phyloP scores from a whole-genome alignment of 2,113 vertebrate genomes.

The Caranx melampygus region DNA sequence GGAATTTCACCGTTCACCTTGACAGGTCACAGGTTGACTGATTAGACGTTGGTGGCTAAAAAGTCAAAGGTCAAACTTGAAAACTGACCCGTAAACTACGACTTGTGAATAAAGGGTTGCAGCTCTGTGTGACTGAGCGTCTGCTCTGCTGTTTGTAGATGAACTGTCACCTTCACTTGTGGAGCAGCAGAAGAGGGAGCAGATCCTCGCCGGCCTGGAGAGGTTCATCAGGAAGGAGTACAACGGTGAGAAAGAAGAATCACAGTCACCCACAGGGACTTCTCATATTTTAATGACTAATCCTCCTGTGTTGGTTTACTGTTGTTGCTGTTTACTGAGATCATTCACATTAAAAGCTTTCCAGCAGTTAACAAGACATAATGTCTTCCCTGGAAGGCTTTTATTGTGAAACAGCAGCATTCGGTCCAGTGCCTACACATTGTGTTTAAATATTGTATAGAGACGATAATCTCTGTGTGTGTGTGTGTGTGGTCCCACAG shows the following conservation, averaged over 20 bases:
- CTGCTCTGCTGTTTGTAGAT: slow-evolving; percentile 78
- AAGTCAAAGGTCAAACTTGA: no score
- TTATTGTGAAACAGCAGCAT: neutral
- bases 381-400: neutral
- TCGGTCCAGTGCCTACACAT: neutral
- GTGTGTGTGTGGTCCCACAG: slow-evolving; percentile 72
- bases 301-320: neutral
- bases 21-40: no score
- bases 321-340: neutral
- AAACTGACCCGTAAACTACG: no score
- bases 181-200: slow-evolving; percentile 96
- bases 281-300: neutral
- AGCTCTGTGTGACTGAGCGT: neutral
- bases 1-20: no score
- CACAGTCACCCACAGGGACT: neutral
- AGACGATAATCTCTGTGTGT: no score
- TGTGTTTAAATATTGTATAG: no score
- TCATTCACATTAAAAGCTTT: neutral
- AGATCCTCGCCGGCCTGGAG: slow-evolving; percentile 94
- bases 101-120: neutral
- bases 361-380: neutral
- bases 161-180: slow-evolving; percentile 89
- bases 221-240: slow-evolving; percentile 97
- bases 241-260: slow-evolving; percentile 86
- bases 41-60: no score